phyloP scores from a whole-genome alignment of 1,140 invertebrate species.

The Lucilia sericata region DNA sequence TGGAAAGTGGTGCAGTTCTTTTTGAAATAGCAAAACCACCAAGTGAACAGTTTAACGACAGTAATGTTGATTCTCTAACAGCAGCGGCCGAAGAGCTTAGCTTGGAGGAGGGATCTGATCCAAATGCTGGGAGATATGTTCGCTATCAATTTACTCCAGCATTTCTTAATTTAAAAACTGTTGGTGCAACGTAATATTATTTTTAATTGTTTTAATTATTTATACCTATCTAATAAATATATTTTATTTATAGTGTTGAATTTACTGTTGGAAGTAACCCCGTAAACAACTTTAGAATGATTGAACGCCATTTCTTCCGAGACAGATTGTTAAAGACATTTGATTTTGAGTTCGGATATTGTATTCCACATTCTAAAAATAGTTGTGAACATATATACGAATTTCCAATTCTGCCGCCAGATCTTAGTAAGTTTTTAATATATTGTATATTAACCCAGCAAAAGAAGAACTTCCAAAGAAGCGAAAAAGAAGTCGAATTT shows the following conservation, averaged over 20 bases:
- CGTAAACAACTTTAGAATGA: conserved; percentile 98
- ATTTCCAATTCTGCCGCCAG: conserved; percentile 88
- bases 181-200: conserved; percentile 87
- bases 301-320: conserved; percentile 96
- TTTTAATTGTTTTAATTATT: neutral
- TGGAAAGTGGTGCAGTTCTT: conserved; percentile 91
- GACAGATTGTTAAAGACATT: conserved; percentile 97
- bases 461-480: too few species aligned
- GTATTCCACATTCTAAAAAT: conserved; percentile 97
- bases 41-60: conserved; percentile 72
- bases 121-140: conserved; percentile 94
- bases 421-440: conserved; percentile 79
- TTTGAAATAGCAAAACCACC: conserved; percentile 98
- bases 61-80: conserved; percentile 71
- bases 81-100: conserved; percentile 73
- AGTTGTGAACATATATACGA: conserved; percentile 99
- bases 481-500: too few species aligned
- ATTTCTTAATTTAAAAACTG: conserved; percentile 95
- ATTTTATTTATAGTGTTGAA: conserved; percentile 80
- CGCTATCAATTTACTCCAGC: conserved; percentile 97
- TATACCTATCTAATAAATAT: neutral
- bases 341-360: conserved; percentile 99
- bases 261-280: conserved; percentile 93
- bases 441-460: too few species aligned
- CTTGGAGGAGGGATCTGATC: conserved; percentile 74